A percentile compares a stretch with the other conserved stretches of the same genome.
Evolutionary conservation across 2,888 invertebrate species (phyloP).

Genomic region (Dasypogon diadema): DNA sequence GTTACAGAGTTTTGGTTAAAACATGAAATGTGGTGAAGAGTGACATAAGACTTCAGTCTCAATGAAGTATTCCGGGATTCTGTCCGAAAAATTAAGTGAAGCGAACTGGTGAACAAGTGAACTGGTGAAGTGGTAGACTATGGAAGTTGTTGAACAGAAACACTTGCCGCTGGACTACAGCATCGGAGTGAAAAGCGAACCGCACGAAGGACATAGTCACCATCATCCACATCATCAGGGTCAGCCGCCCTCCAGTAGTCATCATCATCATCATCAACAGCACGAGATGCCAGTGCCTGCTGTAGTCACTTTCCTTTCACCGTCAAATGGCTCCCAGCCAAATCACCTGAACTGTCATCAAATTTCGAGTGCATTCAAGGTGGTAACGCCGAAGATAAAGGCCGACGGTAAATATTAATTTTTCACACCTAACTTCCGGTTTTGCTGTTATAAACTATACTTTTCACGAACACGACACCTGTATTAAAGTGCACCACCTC

Average conservation of each 20-base stretch:
- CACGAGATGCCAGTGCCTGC: slow-evolving; percentile 22
- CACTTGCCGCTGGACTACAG: slow-evolving; percentile 56
- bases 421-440: not conserved
- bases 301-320: slow-evolving; percentile 30
- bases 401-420: slow-evolving; percentile 57
- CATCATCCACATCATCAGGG: slow-evolving; percentile 14
- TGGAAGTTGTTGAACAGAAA: slow-evolving; percentile 55
- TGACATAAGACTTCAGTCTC: not conserved
- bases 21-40: slow-evolving; percentile 18
- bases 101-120: not conserved
- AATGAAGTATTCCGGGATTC: not conserved
- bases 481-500: too few species aligned
- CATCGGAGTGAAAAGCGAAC: slow-evolving; percentile 53
- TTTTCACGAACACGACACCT: too few species aligned
- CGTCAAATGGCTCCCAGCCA: slow-evolving; percentile 13
- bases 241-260: not conserved
- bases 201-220: slow-evolving; percentile 31
- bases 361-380: slow-evolving; percentile 55
- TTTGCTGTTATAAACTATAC: not conserved
- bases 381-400: slow-evolving; percentile 56
- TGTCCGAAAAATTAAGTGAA: not conserved
- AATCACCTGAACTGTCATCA: slow-evolving; percentile 44
- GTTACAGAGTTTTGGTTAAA: not conserved
- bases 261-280: slow-evolving; percentile 29
- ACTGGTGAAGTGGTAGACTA: not conserved